Evolutionary conservation across 2,888 invertebrate species (phyloP), one percentile per base, ranked within the genome.

Genomic region (Coenonympha glycerion): DNA sequence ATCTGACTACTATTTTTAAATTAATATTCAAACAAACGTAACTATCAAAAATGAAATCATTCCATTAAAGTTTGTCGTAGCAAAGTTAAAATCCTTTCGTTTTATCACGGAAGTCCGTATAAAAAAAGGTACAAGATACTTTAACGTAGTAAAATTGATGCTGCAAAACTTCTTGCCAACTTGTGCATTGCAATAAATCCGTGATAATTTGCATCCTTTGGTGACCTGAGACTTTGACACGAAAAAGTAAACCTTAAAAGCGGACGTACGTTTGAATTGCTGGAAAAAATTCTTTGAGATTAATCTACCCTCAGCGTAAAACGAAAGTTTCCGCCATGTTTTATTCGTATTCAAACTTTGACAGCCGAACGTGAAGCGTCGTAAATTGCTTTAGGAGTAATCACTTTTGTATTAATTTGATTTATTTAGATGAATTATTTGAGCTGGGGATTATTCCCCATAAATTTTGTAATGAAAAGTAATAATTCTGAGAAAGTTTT

Each of bases 321-420:
- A 3, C 1, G 3, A 28, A 41, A 41, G 30, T 41, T 41, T 28
- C 13, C 26, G 19, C 28, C 41, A 50, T 39, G 50, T 39, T 50
- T 50, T 39, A 50, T 50, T 46, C 50, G 45, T 22, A 45, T 39
- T 55, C 49, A 55, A 55, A 52, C 19, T 21, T 31, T 52, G 49
- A 55, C 49, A 55, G 49, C 37, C 39, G 37, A 47, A 52, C 18
- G 50, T 39, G 37, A 39, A 39, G 45, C 34, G 48, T 47, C 33
- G 47, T 50, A 57, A 57, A 56, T 56, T 52, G 46, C 8, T 48
- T 51, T 47, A 40, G 42, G 34, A 50, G 49, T 54, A 59, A 56
- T 58, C 55, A 55, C 53, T 57, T 57, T 52, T 41, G 41, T 48
- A 57, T 57, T 59, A 57, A 57, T 55, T 57, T 52, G 28, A 59